These are phyloP conservation scores for Toxotes jaculatrix DNA, from an alignment of 2,113 vertebrate species.

Conservation along the genomic window DNA sequence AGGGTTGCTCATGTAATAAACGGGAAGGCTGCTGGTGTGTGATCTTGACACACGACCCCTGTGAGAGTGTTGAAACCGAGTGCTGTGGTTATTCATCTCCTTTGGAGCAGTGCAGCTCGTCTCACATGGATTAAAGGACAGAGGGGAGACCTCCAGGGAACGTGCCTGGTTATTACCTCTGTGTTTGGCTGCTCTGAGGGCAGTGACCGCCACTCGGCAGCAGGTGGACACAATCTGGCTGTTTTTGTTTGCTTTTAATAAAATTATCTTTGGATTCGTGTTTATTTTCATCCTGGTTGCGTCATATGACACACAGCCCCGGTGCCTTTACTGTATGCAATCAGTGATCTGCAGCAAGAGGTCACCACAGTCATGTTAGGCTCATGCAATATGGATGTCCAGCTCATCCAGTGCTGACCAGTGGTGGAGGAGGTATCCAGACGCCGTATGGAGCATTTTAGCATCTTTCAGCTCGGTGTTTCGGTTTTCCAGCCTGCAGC, in stretches of 20 bases:
- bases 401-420: background rate
- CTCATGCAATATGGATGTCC: conserved; percentile 37
- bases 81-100: conserved; percentile 65
- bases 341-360: conserved; percentile 36
- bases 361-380: background rate
- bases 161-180: conserved; percentile 71
- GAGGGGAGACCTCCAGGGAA: conserved; percentile 58
- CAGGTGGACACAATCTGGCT: conserved; percentile 61
- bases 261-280: conserved; percentile 54
- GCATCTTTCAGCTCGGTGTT: background rate
- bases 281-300: conserved; percentile 34
- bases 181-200: conserved; percentile 59
- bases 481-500: too few species aligned
- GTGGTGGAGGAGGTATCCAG: background rate
- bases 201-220: conserved; percentile 40
- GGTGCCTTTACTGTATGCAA: conserved; percentile 17
- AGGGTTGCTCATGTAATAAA: conserved; percentile 37
- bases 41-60: conserved; percentile 70
- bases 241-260: conserved; percentile 69
- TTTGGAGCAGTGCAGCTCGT: conserved; percentile 37
- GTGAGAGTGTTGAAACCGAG: conserved; percentile 21
- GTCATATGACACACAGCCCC: conserved; percentile 8
- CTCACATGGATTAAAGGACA: conserved; percentile 67
- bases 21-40: conserved; percentile 36
- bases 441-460: background rate